Base-by-base conservation (phyloP, 2,888 invertebrate genomes). In the Anthoptus insignis region DNA sequence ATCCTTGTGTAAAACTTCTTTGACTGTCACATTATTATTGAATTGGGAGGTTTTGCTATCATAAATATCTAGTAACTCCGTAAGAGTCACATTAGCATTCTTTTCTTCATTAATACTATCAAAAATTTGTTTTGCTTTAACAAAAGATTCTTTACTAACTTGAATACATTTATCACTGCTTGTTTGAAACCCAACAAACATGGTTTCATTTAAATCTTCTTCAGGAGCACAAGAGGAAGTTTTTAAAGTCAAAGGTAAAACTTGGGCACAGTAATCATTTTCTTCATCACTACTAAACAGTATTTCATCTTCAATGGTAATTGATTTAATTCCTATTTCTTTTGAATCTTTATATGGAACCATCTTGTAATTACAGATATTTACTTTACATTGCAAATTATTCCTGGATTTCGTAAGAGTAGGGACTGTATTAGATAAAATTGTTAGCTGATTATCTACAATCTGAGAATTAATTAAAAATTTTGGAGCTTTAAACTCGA, bases 251-350 rank as follows among this genome's bases (percentile, higher is more conserved):
- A 87, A 74, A n/a, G 89, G 88, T 37, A 89, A 69, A 42, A 81
- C 73, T 8, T 11, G 19, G 6, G 74, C 67, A 56, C 79, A 71
- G 72, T 78, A 80, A 22, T 75, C 78, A 60, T 76, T 74, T 77
- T 90, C 91, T 79, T 93, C 92, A 76, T 91, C 91, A 74, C 89
- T 90, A 56, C 89, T 91, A 61, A 92, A 91, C 19, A 91, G 67
- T 42, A 90, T 87, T 73, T 88, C 88, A 70, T 91, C 90, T 72
- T 86, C 74, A 21, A 83, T 72, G 50, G 9, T 45, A 3, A 1
- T 32, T 3, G 27, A 27, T 42, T 42, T 60, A 14, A 42, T 52
- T 32, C 3, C 11, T 49, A 47, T 7, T 37, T 8, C 8, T 9
- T 27, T 19, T 24, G 13, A 11, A 32, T 13, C 9, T 27, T 61